Evolutionary conservation across 2,797 vertebrate species (phyloP).

Genomic region (Helicolenus hilgendorfi): DNA sequence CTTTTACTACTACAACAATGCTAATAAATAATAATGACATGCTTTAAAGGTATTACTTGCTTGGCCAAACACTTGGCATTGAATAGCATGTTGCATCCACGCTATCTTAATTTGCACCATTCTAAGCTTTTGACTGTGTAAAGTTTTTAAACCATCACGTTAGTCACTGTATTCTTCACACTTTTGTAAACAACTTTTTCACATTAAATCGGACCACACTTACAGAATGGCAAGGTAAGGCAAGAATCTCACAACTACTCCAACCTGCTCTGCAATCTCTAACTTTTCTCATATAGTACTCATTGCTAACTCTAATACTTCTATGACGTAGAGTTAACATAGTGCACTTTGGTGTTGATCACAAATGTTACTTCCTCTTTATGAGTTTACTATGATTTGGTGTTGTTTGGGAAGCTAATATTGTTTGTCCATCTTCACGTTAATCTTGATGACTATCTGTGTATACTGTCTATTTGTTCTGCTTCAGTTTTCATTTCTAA

Average conservation of each 20-base stretch:
- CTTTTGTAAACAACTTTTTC: conserved; percentile 92
- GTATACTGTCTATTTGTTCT: conserved; percentile 50
- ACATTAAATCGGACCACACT: conserved; percentile 93
- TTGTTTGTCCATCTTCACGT: conserved; percentile 50
- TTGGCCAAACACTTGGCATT: background rate
- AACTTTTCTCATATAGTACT: conserved; percentile 69
- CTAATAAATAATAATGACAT: conserved; percentile 11
- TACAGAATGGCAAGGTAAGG: conserved; percentile 94
- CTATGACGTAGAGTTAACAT: conserved; percentile 75
- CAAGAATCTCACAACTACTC: conserved; percentile 88
- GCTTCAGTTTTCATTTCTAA: conserved; percentile 14
- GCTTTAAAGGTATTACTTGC: background rate
- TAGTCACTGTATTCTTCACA: conserved; percentile 91
- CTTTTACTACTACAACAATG: background rate
- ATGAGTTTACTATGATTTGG: conserved; percentile 51
- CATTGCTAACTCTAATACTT: conserved; percentile 75
- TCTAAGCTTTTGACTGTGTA: conserved; percentile 87
- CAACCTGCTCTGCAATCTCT: conserved; percentile 87
- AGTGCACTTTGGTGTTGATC: conserved; percentile 86
- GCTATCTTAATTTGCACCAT: conserved; percentile 83
- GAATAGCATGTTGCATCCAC: conserved; percentile 80
- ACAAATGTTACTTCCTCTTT: conserved; percentile 33
- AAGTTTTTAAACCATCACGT: conserved; percentile 86
- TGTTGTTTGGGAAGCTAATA: conserved; percentile 32
- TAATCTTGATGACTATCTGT: conserved; percentile 28